Percentiles rank a stretch among this genome's conserved stretches.
Evolutionary conservation across 2,797 vertebrate species (phyloP).

Genomic region (Hoplostethus mediterraneus): DNA sequence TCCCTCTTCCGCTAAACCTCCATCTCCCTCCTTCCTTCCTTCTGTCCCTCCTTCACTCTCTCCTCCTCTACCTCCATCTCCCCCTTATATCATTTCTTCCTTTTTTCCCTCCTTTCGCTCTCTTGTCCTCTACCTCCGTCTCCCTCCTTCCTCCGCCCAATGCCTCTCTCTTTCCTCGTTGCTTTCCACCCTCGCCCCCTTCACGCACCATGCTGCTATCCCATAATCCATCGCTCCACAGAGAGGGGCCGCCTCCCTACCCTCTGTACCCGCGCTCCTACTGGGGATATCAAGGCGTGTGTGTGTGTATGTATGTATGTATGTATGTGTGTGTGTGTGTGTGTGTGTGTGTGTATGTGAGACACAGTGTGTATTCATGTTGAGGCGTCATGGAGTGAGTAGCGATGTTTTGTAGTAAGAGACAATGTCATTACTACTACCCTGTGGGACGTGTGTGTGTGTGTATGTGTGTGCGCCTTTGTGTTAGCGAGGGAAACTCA

Average conservation of each 20-base stretch:
- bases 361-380: constrained; percentile 43
- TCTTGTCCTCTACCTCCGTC: neutral
- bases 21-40: neutral
- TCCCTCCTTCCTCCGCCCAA: neutral
- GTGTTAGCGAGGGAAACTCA: neutral
- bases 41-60: neutral
- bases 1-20: neutral
- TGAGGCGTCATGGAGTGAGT: constrained; percentile 10
- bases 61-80: neutral
- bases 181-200: neutral
- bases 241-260: constrained; percentile 54
- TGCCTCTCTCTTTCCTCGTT: neutral
- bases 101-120: constrained; percentile 1
- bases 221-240: constrained; percentile 68
- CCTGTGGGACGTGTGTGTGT: constrained; percentile 21
- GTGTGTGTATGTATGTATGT: constrained; percentile 36
- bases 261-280: constrained; percentile 54
- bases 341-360: constrained; percentile 5
- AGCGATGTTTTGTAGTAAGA: constrained; percentile 40
- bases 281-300: constrained; percentile 48
- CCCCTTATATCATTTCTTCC: too few species aligned
- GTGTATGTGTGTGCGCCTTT: constrained; percentile 7
- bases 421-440: constrained; percentile 41
- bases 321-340: neutral
- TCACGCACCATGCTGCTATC: constrained; percentile 61